Evolutionary conservation across 2,797 vertebrate species (phyloP).

Genomic region (Urophycis tenuis): DNA sequence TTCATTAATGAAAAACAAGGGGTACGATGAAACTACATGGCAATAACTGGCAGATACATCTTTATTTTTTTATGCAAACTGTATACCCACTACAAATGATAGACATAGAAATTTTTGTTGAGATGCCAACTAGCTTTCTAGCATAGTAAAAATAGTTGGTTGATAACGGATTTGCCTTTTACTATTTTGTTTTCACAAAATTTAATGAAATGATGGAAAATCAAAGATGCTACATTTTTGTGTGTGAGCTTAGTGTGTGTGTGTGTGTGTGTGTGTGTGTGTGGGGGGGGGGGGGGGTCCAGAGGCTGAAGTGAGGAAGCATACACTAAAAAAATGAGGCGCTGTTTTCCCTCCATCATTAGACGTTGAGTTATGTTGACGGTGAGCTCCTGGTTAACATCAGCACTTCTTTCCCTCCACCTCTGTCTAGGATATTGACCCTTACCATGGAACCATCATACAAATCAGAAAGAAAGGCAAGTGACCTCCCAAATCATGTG

Average conservation of each 20-base stretch:
- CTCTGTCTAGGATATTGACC: slow-evolving; percentile 40
- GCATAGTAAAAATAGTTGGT: not conserved
- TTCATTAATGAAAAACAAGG: not conserved
- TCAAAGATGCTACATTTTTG: slow-evolving; percentile 17
- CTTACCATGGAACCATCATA: slow-evolving; percentile 34
- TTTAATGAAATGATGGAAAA: not conserved
- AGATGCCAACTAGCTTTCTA: not conserved
- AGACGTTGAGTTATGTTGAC: slow-evolving; percentile 61
- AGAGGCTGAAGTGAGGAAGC: slow-evolving; percentile 15
- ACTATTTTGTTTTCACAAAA: not conserved
- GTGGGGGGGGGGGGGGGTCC: slow-evolving; percentile 39
- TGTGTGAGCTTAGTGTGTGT: no score
- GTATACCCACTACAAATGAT: not conserved
- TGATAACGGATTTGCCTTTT: not conserved
- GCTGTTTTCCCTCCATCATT: slow-evolving; percentile 54
- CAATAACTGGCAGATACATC: not conserved
- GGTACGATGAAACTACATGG: not conserved
- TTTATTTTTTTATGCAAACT: not conserved
- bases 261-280: no score
- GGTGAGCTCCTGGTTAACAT: slow-evolving; percentile 58
- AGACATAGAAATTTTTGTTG: not conserved
- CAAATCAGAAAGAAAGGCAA: slow-evolving; percentile 47
- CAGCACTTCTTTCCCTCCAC: slow-evolving; percentile 49
- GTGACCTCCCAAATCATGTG: slow-evolving; percentile 4
- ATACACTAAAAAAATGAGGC: slow-evolving; percentile 9